Conservation (phyloP, 2,113 vertebrate genomes). For the Chloropsis cyanopogon region DNA sequence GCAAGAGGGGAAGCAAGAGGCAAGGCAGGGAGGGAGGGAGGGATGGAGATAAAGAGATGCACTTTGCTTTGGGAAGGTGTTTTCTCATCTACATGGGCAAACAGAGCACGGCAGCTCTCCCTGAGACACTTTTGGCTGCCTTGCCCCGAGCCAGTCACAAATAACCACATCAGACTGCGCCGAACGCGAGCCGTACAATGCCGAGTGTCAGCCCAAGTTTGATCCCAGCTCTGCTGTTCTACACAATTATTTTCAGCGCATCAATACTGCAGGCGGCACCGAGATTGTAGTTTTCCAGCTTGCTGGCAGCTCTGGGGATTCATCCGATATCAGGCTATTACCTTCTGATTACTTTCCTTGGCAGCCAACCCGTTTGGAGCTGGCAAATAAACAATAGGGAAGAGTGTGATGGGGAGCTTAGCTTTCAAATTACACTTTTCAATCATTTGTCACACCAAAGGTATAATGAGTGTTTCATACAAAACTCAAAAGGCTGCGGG, state of each 20-base stretch:
- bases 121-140: not conserved
- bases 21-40: not conserved
- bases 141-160: constrained; percentile 47
- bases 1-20: not conserved
- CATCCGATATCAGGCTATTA: constrained; percentile 63
- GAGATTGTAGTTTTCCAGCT: constrained; percentile 49
- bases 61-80: not conserved
- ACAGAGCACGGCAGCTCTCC: not conserved
- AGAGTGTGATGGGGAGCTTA: constrained; percentile 36
- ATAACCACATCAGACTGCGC: constrained; percentile 37
- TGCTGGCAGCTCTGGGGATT: constrained; percentile 64
- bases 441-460: constrained; percentile 52
- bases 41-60: not conserved
- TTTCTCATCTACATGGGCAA: not conserved
- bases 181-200: not conserved
- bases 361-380: constrained; percentile 54
- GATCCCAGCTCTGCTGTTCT: constrained; percentile 44
- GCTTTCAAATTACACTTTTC: constrained; percentile 53
- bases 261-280: constrained; percentile 33
- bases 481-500: not conserved
- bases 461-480: not conserved
- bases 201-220: constrained; percentile 28
- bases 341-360: constrained; percentile 70
- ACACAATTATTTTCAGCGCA: constrained; percentile 49
- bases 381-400: constrained; percentile 61